Conservation (phyloP, 2,113 vertebrate species). For the Daphoenositta chrysoptera region DNA sequence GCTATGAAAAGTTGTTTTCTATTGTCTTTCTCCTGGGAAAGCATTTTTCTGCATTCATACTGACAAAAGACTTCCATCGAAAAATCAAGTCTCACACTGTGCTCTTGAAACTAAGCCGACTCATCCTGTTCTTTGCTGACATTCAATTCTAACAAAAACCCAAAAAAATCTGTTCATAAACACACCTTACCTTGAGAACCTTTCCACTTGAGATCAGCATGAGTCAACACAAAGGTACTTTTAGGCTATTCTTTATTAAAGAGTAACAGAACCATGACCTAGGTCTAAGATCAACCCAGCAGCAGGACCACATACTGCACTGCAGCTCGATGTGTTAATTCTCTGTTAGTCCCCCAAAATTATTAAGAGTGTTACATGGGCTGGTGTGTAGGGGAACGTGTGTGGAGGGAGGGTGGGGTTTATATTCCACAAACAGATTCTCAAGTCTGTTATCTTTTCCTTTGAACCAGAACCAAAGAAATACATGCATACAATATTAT, state of each 20-base stretch:
- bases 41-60: background rate
- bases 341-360: background rate
- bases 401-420: rapidly evolving
- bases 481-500: background rate
- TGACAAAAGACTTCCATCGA: background rate
- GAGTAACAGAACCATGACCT: background rate
- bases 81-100: background rate
- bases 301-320: background rate
- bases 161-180: background rate
- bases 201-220: background rate
- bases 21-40: background rate
- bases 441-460: background rate
- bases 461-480: background rate
- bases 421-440: background rate
- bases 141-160: background rate
- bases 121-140: background rate
- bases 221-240: background rate
- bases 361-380: background rate
- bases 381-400: background rate
- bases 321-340: background rate
- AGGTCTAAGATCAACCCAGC: background rate
- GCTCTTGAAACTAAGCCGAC: background rate
- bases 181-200: background rate
- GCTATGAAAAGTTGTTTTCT: background rate
- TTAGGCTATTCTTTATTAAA: background rate